Base-by-base conservation (phyloP, 2,797 vertebrate species). In the Oryzias sinensis region DNA sequence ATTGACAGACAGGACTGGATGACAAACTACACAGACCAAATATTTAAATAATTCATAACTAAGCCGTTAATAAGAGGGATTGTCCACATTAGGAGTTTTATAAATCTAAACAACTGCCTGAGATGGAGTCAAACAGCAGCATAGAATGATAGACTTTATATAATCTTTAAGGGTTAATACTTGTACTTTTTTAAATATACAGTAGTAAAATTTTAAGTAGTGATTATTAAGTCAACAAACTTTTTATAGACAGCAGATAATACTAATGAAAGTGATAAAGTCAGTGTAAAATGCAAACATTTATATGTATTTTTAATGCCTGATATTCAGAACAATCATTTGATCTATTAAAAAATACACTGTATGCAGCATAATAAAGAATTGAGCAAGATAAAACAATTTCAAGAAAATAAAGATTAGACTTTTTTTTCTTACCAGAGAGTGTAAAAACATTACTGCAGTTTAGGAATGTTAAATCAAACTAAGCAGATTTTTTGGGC, bases 31-130 rank as follows among this genome's bases (percentile, higher is more conserved):
- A 53, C 52, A 67, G 42, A 65, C 20, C 16, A 29, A 59, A 70
- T 25, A 25, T 43, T 67, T 79, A 52, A 83, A 87, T 85, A 22
- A 79, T 84, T 78, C 13, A 87, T 62, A 44, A 54, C 3, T 29
- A 22, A 65, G 41, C 15, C 42, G 65, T 71, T 59, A 4, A 61
- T 29, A 53, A 58, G 57, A 74, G 58, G 47, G n/a, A 65, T n/a
- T 63, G 43, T 76, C 58, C 68, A 46, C 17, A 46, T 74, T 65
- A 33, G 57, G 29, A 11, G 50, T 49, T n/a, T 53, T 20, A 73
- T 54, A 18, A 64, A 61, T 70, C 33, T 46, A 49, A 72, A 60
- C 14, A 29, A 14, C 40, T 7, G 48, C 14, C 17, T 45, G 3
- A 49, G 29, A 14, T 69, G 14, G 16, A 17, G 4, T 25, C 2